Conservation (phyloP, 2,113 vertebrate species). For the Xenus cinereus region DNA sequence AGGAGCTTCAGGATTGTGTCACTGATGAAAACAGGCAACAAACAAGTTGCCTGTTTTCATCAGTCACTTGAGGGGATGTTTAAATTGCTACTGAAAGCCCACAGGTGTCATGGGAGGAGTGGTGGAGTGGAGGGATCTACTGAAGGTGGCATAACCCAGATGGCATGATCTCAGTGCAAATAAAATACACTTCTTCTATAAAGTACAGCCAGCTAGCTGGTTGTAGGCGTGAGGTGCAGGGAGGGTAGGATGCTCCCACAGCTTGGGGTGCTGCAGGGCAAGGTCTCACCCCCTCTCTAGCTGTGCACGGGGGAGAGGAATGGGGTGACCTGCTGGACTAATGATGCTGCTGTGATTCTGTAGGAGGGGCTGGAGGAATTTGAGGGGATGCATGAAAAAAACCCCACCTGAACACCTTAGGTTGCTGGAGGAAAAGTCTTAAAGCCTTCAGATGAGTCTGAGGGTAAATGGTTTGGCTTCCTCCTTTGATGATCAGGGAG, state of each 20-base stretch:
- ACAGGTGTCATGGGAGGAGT: accelerated
- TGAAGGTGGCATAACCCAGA: neutral
- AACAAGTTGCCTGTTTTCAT: neutral
- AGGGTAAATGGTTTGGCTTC: neutral
- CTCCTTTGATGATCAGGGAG: neutral
- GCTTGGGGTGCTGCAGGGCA: accelerated
- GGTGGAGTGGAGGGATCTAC: accelerated
- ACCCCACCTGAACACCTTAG: neutral
- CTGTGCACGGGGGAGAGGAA: accelerated
- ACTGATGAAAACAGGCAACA: neutral
- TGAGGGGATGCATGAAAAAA: neutral
- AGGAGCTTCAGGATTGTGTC: neutral
- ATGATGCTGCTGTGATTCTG: neutral
- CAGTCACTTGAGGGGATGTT: neutral
- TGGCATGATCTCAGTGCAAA: neutral
- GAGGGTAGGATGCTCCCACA: neutral
- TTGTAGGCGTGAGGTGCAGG: accelerated
- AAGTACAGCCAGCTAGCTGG: neutral
- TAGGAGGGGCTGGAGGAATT: neutral
- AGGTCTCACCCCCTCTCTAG: accelerated
- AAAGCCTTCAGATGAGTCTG: neutral
- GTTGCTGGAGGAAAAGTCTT: neutral
- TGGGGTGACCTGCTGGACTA: neutral
- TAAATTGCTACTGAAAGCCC: neutral
- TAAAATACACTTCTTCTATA: neutral